phyloP scores from a whole-genome alignment of 2,797 vertebrate species.

The Prunella strophiata region DNA sequence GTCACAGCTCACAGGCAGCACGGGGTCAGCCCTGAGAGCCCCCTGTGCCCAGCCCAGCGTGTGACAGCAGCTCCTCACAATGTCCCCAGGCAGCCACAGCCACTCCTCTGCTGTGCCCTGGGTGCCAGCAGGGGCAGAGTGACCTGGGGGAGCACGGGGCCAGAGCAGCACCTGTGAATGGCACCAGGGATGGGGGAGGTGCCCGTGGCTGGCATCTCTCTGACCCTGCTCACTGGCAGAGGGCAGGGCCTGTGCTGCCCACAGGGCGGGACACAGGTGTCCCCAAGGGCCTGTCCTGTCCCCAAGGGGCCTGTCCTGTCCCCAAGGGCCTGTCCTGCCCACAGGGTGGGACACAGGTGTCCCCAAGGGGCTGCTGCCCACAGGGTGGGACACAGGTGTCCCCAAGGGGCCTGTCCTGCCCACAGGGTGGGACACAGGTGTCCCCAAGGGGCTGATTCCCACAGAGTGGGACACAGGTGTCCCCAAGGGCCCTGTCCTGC shows the following conservation, averaged over 20 bases:
- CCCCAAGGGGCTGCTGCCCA: too few species aligned
- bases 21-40: not conserved
- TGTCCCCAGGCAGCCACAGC: not conserved
- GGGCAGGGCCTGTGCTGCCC: not conserved
- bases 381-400: too few species aligned
- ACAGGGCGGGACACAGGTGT: not conserved
- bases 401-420: too few species aligned
- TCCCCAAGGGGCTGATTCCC: not conserved
- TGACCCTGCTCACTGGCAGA: not conserved
- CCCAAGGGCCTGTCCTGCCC: too few species aligned
- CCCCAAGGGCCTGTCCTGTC: not conserved
- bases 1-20: not conserved
- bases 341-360: too few species aligned
- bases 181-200: not conserved
- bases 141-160: not conserved
- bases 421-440: too few species aligned
- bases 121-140: not conserved
- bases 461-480: not conserved
- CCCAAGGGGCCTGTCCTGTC: too few species aligned
- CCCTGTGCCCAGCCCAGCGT: fast-evolving
- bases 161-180: not conserved
- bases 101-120: not conserved
- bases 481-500: not conserved
- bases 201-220: not conserved
- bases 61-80: not conserved